phyloP scores from a whole-genome alignment of 2,113 vertebrate species.

The Opisthocomus hoazin region DNA sequence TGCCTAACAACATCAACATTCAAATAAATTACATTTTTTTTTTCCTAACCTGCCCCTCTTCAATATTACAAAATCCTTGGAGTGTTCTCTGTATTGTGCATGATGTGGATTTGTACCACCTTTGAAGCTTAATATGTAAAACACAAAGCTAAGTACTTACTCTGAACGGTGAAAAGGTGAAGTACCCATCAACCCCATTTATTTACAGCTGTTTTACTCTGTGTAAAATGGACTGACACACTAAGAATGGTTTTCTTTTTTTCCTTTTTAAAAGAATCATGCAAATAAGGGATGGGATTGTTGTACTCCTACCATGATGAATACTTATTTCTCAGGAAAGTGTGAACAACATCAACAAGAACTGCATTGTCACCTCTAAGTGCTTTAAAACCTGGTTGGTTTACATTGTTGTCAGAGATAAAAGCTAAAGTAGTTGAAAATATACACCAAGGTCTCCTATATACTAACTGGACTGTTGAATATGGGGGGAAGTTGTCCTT shows the following conservation, averaged over 20 bases:
- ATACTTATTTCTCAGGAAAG: background rate
- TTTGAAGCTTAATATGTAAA: background rate
- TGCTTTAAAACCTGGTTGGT: background rate
- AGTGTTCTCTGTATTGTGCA: background rate
- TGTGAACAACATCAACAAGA: background rate
- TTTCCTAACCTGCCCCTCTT: background rate
- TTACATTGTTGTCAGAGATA: background rate
- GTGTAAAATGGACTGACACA: background rate
- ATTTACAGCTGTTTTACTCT: background rate
- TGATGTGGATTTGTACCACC: background rate
- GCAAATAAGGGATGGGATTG: background rate
- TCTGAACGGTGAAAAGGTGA: background rate
- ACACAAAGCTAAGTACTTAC: background rate
- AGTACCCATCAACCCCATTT: background rate
- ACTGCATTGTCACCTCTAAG: background rate
- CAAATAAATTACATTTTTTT: background rate
- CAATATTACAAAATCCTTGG: background rate
- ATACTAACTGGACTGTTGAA: background rate
- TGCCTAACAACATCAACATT: background rate
- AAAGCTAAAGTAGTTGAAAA: background rate
- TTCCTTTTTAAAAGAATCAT: background rate
- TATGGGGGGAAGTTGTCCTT: background rate
- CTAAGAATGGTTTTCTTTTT: background rate
- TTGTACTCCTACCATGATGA: background rate
- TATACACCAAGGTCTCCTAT: background rate